Evolutionary conservation across 2,888 invertebrate species (phyloP), one percentile per base, ranked within the genome.

Genomic region (Amblyjoppa fuscipennis): DNA sequence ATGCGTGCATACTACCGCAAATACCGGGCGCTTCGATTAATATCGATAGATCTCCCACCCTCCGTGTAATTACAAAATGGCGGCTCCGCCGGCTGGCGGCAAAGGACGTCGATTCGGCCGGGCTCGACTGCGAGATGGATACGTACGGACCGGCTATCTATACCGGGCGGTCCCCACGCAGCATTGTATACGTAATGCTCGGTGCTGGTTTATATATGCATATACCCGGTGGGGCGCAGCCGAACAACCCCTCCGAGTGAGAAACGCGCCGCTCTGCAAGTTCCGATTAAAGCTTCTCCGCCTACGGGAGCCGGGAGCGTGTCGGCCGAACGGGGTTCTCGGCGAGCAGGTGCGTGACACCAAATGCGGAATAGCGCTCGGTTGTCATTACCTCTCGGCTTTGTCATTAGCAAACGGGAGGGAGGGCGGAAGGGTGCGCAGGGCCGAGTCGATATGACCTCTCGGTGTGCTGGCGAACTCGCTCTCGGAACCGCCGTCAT

Each of bases 11-110:
- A 49, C 25, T 76, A 76, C 38, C 56, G 20, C 70, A 49, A 75
- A 61, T 69, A 75, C 69, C 61, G 51, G 70, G 64, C 20, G 75
- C 31, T 86, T 87, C 89, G 89, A 90, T 90, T 89, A 90, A 90
- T 90, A 90, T 88, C 90, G 89, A 88, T 87, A 86, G 86, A 88
- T 87, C 88, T 87, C 79, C 71, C 68, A 41, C 85, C 73, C 75
- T 59, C 56, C 59, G 86, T 83, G 89, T 90, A 90, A 90, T 90
- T 90, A 90, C 90, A 90, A 89, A 90, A 90, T 90, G 89, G 89
- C 86, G 87, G 89, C 86, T 85, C 59, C 82, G 87, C 71, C 56
- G 34, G 34, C 61, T 16, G 41, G 69, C 78, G 70, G 84, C 77
- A 73, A 84, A 86, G 79, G 84, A 85, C 81, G 70, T 68, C 64